Conservation (phyloP, 2,888 invertebrate species). For the Augiades crinisus region DNA sequence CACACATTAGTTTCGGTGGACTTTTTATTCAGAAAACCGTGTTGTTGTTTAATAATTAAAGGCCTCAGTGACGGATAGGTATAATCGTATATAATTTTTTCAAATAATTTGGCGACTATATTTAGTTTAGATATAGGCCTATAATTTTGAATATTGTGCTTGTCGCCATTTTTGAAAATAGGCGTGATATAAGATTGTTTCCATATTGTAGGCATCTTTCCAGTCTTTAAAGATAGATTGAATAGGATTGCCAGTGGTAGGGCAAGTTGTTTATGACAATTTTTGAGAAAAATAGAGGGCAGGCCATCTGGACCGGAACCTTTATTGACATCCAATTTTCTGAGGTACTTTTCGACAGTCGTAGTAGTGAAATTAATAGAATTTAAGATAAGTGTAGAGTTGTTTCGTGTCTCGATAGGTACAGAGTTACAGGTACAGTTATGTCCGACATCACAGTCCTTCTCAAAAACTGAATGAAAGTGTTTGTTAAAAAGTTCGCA, state of each 20-base stretch:
- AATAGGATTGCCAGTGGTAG: constrained; percentile 11
- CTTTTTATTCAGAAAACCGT: constrained; percentile 5
- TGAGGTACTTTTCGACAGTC: constrained; percentile 6
- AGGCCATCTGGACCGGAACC: constrained; percentile 16
- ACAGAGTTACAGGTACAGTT: no score
- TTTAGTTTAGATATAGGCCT: constrained; percentile 20
- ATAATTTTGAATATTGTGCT: constrained; percentile 7
- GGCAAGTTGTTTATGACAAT: constrained; percentile 14
- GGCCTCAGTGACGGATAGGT: background rate
- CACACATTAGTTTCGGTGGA: constrained; percentile 23
- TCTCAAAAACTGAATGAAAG: background rate
- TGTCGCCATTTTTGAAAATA: constrained; percentile 18
- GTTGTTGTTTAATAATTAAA: background rate
- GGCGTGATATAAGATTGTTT: constrained; percentile 17
- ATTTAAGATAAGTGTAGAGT: no score
- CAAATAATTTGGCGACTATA: background rate
- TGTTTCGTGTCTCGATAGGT: no score
- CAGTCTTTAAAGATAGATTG: constrained; percentile 2
- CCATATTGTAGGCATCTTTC: constrained; percentile 17
- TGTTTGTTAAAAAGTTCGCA: background rate
- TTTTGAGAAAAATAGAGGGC: constrained; percentile 11
- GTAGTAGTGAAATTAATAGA: background rate
- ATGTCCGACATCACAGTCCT: no score
- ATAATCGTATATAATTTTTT: background rate
- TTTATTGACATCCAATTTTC: constrained; percentile 2